phyloP scores from a whole-genome alignment of 2,113 vertebrate genomes.

The Colossoma macropomum region DNA sequence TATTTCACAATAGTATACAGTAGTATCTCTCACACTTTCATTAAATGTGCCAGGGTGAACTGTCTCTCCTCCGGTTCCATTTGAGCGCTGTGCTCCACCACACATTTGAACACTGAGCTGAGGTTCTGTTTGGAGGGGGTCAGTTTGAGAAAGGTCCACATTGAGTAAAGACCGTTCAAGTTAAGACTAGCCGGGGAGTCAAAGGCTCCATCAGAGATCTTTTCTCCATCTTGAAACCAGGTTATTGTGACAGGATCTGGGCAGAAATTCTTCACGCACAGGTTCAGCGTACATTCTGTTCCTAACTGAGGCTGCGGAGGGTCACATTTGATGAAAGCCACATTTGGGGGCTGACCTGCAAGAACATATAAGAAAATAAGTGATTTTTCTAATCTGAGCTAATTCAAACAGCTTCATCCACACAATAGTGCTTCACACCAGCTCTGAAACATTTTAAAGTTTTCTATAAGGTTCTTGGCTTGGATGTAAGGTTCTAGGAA shows the following conservation, averaged over 20 bases:
- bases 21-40: neutral
- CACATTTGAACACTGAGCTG: conserved; percentile 32
- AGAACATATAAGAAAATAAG: too few species aligned
- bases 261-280: conserved; percentile 67
- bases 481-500: too few species aligned
- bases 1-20: too few species aligned
- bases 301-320: conserved; percentile 55
- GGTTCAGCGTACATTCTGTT: conserved; percentile 62
- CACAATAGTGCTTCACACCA: too few species aligned
- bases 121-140: conserved; percentile 13
- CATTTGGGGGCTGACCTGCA: conserved; percentile 65
- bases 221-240: conserved; percentile 62
- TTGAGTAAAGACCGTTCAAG: conserved; percentile 64
- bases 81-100: conserved; percentile 53
- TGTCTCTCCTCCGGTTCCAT: conserved; percentile 58
- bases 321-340: conserved; percentile 68
- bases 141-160: conserved; percentile 68
- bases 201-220: conserved; percentile 41
- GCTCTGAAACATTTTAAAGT: too few species aligned
- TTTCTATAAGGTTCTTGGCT: too few species aligned
- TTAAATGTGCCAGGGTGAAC: conserved; percentile 41
- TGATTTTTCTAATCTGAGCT: neutral
- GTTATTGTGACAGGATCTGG: conserved; percentile 62
- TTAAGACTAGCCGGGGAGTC: conserved; percentile 65
- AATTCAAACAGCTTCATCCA: too few species aligned